Percentiles rank a stretch among this genome's conserved stretches.
These are phyloP conservation scores for Calameuta idolon DNA, from an alignment of 2,888 invertebrate genomes.

Conservation along the genomic window DNA sequence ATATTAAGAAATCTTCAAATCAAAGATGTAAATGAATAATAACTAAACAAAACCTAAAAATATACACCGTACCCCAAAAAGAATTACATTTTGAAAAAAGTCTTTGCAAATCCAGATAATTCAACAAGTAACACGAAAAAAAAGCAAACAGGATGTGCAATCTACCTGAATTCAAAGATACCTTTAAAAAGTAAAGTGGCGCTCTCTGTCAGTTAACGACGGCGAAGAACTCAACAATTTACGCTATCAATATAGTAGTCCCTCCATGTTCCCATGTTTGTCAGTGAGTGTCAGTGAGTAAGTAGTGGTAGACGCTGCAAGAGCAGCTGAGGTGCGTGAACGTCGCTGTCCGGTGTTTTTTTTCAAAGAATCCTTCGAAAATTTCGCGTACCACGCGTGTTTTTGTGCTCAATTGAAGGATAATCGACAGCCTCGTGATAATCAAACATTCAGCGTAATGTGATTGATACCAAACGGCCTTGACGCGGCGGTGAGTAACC, in stretches of 20 bases:
- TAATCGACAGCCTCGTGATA: neutral
- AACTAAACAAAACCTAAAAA: neutral
- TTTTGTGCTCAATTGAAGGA: slow-evolving; percentile 19
- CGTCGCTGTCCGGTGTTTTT: slow-evolving; percentile 1
- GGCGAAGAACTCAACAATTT: slow-evolving; percentile 13
- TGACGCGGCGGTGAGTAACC: slow-evolving; percentile 61
- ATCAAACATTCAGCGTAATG: neutral
- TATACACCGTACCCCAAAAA: neutral
- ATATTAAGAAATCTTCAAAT: neutral
- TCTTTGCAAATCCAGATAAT: neutral
- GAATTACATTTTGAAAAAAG: neutral
- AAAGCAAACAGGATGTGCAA: neutral
- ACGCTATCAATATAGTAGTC: slow-evolving; percentile 28
- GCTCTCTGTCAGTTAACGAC: neutral
- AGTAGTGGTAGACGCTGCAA: slow-evolving; percentile 28
- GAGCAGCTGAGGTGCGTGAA: slow-evolving; percentile 21
- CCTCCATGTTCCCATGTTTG: slow-evolving; percentile 29
- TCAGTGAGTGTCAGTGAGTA: slow-evolving; percentile 12
- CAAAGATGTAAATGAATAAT: neutral
- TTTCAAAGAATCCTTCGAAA: slow-evolving; percentile 1
- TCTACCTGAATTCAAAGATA: neutral
- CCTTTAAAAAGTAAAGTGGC: neutral
- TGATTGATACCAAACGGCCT: slow-evolving; percentile 40
- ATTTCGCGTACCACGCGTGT: neutral
- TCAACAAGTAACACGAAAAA: neutral